Evolutionary conservation across 1,140 invertebrate genomes (phyloP), one percentile per base, ranked within the genome.

Genomic region (Formica selysi): DNA sequence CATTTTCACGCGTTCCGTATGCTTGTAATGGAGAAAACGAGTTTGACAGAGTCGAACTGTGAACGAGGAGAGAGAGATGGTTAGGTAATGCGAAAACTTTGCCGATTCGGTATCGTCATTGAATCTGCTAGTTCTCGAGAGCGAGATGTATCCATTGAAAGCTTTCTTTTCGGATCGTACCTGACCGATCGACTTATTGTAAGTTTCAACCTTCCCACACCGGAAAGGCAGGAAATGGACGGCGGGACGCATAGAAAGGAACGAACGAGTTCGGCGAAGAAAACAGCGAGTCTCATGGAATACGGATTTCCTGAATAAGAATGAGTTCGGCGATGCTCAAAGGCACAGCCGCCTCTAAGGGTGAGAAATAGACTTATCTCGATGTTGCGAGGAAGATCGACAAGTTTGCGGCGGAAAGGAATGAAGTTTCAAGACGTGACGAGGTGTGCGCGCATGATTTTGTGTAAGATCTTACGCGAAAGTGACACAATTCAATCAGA

Each of bases 111-210:
- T 84, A 87, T 74, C 87, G 87, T 85, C 64, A 61, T 68, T 76
- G 87, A 91, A 90, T 91, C 89, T 85, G 76, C 61, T 62, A 54
- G 68, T 89, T 87, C 87, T 88, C 84, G 80, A 51, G 48, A 86
- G 61, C 59, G 80, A 85, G 90, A 91, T 88, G 87, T 85, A 85
- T 84, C 89, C 79, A 89, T 91, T 91, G 90, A 91, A 91, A 91
- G 90, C 90, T 91, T 91, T 91, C 90, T 91, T 91, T 87, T 87
- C 90, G 84, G 64, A 62, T 87, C 76, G 85, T 80, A 90, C 89
- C 90, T 91, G 90, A 91, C 90, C 89, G 87, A 91, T 91, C 90
- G 89, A 91, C 89, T 91, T 91, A 91, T 91, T 87, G 87, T 78
- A 86, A 88, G 78, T 91, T 91, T 86, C 70, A 59, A 79, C 81